These are phyloP conservation scores for Hypselothyrea guttata DNA, from an alignment of 2,888 invertebrate species.

Conservation along the genomic window DNA sequence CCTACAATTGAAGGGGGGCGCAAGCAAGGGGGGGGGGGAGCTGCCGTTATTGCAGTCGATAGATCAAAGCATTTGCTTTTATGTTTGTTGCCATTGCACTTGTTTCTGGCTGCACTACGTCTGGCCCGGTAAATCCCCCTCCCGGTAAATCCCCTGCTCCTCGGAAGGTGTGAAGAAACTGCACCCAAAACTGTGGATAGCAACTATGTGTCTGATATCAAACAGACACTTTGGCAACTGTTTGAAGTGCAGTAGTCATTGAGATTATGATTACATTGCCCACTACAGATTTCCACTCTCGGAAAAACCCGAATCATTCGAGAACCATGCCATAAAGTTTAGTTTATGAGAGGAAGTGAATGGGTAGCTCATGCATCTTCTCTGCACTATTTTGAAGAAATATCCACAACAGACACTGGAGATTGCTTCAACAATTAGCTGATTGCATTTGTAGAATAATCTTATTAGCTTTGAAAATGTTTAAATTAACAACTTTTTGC, in stretches of 20 bases:
- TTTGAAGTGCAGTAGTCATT: slow-evolving; percentile 73
- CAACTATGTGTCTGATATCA: slow-evolving; percentile 74
- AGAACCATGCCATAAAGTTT: too few relatives aligned
- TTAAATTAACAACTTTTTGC: too few relatives aligned
- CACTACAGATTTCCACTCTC: too few relatives aligned
- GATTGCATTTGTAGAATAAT: too few relatives aligned
- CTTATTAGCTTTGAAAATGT: too few relatives aligned
- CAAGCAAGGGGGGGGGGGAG: not conserved
- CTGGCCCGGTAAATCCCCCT: slow-evolving; percentile 11
- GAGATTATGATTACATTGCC: slow-evolving; percentile 52
- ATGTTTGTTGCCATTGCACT: slow-evolving; percentile 78
- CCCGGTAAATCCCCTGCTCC: not conserved
- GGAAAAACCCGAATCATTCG: too few relatives aligned
- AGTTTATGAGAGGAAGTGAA: slow-evolving; percentile 35
- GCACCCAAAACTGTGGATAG: slow-evolving; percentile 25
- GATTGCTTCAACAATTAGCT: too few relatives aligned
- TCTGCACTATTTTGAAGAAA: too few relatives aligned
- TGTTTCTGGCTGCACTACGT: slow-evolving; percentile 58
- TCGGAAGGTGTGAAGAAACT: slow-evolving; percentile 62
- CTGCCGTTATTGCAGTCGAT: slow-evolving; percentile 49
- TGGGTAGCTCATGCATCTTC: too few relatives aligned
- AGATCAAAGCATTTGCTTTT: slow-evolving; percentile 72
- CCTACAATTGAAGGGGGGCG: not conserved
- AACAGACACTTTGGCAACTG: slow-evolving; percentile 78
- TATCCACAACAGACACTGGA: too few relatives aligned